Conservation (phyloP, 1,140 invertebrate species). For the Mizuhopecten yessoensis region DNA sequence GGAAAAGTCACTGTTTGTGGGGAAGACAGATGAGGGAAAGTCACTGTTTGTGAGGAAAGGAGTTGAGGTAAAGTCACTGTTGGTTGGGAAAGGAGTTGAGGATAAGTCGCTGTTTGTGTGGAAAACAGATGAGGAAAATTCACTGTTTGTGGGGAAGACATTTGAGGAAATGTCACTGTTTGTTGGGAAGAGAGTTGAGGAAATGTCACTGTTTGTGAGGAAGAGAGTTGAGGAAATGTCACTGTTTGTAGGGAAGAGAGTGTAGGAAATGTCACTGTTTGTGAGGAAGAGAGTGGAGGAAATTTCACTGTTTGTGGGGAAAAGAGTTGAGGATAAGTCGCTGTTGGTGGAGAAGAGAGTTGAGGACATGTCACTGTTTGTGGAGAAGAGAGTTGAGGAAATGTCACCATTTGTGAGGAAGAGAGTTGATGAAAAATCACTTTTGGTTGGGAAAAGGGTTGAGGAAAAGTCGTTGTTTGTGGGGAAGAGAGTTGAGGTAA, state of each 20-base stretch:
- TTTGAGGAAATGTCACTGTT: not conserved
- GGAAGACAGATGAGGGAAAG: not conserved
- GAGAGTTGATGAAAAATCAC: not conserved
- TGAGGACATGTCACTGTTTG: not conserved
- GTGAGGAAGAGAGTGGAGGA: not conserved
- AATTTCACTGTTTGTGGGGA: not conserved
- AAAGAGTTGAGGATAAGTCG: not conserved
- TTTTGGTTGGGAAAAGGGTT: not conserved
- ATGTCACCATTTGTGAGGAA: not conserved
- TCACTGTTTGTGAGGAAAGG: not conserved
- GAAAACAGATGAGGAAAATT: not conserved
- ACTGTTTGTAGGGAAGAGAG: not conserved
- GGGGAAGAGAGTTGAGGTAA: not conserved
- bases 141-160: not conserved
- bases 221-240: not conserved
- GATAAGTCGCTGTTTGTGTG: not conserved
- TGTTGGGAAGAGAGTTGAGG: not conserved
- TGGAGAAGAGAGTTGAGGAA: not conserved
- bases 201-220: not conserved
- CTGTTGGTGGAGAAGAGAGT: no score
- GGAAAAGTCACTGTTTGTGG: not conserved
- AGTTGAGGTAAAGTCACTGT: not conserved
- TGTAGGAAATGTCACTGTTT: not conserved
- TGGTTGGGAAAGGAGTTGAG: not conserved
- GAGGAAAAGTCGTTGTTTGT: not conserved